Conservation (phyloP, 2,113 vertebrate species). For the Rhinogobius similis region DNA sequence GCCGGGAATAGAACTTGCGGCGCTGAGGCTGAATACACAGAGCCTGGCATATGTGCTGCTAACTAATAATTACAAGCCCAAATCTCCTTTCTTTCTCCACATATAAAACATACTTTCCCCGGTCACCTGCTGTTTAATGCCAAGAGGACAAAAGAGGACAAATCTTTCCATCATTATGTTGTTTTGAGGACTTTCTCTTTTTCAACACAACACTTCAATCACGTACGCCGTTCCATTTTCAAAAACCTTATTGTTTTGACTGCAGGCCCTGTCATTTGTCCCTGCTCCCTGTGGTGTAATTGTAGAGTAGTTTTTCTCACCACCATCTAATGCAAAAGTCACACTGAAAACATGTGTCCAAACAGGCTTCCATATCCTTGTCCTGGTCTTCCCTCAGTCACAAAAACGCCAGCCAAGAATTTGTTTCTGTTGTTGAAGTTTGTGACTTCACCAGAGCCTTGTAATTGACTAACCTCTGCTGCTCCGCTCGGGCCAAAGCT, state of each 20-base stretch:
- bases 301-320: slow-evolving; percentile 24
- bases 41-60: no score
- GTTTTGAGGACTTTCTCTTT: slow-evolving; percentile 28
- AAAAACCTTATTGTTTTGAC: slow-evolving; percentile 32
- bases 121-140: background rate
- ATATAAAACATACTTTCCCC: background rate
- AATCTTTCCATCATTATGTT: background rate
- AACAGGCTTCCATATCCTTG: slow-evolving; percentile 32
- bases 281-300: slow-evolving; percentile 35
- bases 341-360: slow-evolving; percentile 24
- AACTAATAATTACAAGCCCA: background rate
- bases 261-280: slow-evolving; percentile 50
- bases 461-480: slow-evolving; percentile 73
- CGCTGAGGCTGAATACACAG: no score
- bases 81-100: background rate
- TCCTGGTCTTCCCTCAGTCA: slow-evolving; percentile 19
- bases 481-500: slow-evolving; percentile 56
- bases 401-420: slow-evolving; percentile 35
- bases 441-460: slow-evolving; percentile 65
- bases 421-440: slow-evolving; percentile 62
- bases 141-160: background rate
- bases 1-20: no score
- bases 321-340: slow-evolving; percentile 23
- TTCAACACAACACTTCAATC: slow-evolving; percentile 27
- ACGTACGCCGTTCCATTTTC: slow-evolving; percentile 24